Evolutionary conservation across 2,888 invertebrate genomes (phyloP).

Genomic region (Bembecia ichneumoniformis): DNA sequence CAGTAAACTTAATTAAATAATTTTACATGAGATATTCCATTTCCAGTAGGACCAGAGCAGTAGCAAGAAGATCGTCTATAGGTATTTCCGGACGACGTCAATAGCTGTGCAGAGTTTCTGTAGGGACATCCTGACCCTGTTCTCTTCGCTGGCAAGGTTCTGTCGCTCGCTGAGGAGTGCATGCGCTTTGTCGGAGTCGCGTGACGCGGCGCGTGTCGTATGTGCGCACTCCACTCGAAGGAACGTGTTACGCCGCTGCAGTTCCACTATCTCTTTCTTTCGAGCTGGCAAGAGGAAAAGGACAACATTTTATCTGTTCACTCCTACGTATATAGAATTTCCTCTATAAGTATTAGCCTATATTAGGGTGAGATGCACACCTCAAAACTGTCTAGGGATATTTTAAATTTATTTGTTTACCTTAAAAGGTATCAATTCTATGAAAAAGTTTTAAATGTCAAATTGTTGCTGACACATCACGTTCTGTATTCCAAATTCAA

Average conservation of each 20-base stretch:
- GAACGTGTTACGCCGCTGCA: slow-evolving; percentile 55
- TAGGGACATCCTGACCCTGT: slow-evolving; percentile 26
- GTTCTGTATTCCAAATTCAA: no score
- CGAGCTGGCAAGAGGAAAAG: slow-evolving; percentile 41
- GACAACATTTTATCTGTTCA: no score
- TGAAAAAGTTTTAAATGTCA: no score
- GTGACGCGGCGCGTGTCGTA: slow-evolving; percentile 56
- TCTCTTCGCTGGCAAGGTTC: slow-evolving; percentile 40
- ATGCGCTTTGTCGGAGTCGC: slow-evolving; percentile 46
- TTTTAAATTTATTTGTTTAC: no score
- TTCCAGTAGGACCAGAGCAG: neutral
- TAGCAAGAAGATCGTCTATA: neutral
- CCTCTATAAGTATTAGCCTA: no score
- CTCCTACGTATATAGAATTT: no score
- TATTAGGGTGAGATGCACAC: no score
- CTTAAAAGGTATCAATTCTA: no score
- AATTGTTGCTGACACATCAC: no score
- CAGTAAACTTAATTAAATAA: no score
- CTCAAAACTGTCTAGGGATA: no score
- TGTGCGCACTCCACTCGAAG: slow-evolving; percentile 63
- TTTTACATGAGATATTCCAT: neutral
- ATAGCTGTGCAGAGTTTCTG: slow-evolving; percentile 33
- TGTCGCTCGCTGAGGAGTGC: slow-evolving; percentile 48
- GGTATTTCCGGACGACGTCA: slow-evolving; percentile 26
- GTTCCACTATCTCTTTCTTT: slow-evolving; percentile 50